Evolutionary conservation across 2,888 invertebrate genomes (phyloP), one percentile per base, ranked within the genome.

Genomic region (Baccha elongata): DNA sequence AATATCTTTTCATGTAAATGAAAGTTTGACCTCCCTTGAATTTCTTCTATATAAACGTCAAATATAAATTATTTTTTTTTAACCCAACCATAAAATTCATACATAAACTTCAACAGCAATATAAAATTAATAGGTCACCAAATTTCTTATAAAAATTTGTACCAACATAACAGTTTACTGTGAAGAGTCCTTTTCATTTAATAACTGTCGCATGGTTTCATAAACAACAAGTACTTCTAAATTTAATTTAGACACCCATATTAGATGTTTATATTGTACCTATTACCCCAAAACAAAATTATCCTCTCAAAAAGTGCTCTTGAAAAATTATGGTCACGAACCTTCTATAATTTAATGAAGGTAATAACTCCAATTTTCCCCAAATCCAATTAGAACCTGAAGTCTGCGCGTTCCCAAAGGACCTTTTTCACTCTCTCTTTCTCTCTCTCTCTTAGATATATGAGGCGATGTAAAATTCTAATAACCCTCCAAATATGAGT

Each of bases 321-420:
- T 44, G 44, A 44, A 44, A 60, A 60, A 58, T 68, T 55, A 53
- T 32, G 53, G 52, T 81, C 80, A 81, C 80, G 80, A 60, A 81
- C 35, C 37, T 42, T 62, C 35, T 52, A 35, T 32, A 76, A 81
- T 64, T 76, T 83, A 76, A 72, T 71, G 46, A 76, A 72, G 58
- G 46, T 83, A 83, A 83, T 83, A 83, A 78, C 68, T 68, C 42
- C 48, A 78, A 64, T 64, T 76, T 83, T 42, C 44, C 29, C 55
- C 72, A 78, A 78, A 78, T 78, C 78, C 83, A 83, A 83, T 83
- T 83, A 83, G 17, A 60, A 23, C 53, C 35, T 15, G 11, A 37
- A 37, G n/a, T 21, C 35, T 11, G 42, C 48, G 37, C 48, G 48
- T 6, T 40, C 37, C 13, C n/a, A 40, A 26, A 44, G 44, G 40